These are phyloP conservation scores for Blera fallax DNA, from an alignment of 2,888 invertebrate genomes.

Conservation along the genomic window DNA sequence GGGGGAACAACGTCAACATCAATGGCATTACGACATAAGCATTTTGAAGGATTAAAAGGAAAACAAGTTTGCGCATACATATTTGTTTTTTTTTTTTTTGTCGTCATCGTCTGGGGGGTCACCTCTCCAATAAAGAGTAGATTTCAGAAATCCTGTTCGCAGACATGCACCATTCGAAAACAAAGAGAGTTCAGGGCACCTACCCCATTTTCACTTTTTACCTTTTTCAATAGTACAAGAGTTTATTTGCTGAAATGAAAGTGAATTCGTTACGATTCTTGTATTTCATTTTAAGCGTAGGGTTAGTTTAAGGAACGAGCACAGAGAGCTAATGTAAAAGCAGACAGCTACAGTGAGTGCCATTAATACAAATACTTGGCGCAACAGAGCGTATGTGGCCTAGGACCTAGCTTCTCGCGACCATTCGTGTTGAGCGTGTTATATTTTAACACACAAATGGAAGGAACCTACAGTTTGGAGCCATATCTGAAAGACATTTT, in stretches of 20 bases:
- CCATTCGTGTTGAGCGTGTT: too few species aligned
- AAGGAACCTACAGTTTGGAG: too few species aligned
- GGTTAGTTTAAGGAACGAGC: neutral
- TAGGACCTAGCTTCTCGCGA: too few species aligned
- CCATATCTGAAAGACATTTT: too few species aligned
- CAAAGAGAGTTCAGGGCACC: constrained; percentile 18
- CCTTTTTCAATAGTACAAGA: neutral
- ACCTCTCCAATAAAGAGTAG: constrained; percentile 4
- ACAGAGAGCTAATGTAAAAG: too few species aligned
- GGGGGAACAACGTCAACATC: constrained; percentile 55
- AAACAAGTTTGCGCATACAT: constrained; percentile 21
- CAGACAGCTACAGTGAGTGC: too few species aligned
- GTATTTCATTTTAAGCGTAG: neutral
- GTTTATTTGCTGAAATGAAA: neutral
- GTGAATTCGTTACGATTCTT: neutral
- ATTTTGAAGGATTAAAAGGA: constrained; percentile 62
- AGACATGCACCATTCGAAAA: constrained; percentile 2
- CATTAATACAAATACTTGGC: too few species aligned
- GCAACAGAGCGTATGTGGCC: too few species aligned
- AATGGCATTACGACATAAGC: constrained; percentile 57
- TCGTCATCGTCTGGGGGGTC: constrained; percentile 14
- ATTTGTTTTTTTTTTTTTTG: neutral
- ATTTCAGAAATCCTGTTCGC: neutral
- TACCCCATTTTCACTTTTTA: constrained; percentile 27
- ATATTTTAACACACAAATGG: too few species aligned